Conservation (phyloP, 2,113 vertebrate species). For the Anarrhichthys ocellatus region DNA sequence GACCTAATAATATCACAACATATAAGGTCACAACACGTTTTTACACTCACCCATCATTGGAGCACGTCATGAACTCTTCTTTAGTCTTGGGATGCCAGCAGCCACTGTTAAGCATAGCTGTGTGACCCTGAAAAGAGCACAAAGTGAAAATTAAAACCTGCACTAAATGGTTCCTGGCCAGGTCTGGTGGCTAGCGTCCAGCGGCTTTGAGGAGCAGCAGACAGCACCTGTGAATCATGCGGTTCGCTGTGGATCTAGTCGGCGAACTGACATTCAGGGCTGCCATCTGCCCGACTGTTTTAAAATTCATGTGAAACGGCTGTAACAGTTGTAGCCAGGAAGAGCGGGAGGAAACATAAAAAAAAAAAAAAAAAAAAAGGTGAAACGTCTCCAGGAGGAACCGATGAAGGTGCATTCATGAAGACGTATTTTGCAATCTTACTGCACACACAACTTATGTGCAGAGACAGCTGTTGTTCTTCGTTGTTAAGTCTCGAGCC, state of each 20-base stretch:
- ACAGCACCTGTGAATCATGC: background rate
- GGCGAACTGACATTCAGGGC: background rate
- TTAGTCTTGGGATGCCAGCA: conserved; percentile 99
- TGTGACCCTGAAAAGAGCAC: conserved; percentile 90
- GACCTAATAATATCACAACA: background rate
- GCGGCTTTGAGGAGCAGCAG: background rate
- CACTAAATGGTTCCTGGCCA: background rate
- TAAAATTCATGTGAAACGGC: conserved; percentile 27
- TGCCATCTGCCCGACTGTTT: conserved; percentile 21
- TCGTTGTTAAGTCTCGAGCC: conserved; percentile 5
- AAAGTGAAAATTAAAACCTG: conserved; percentile 24
- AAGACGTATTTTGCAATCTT: background rate
- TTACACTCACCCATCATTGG: conserved; percentile 95
- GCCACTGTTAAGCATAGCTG: conserved; percentile 96
- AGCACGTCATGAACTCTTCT: conserved; percentile 98
- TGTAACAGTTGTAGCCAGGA: background rate
- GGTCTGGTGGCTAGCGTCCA: conserved; percentile 1
- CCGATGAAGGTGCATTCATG: background rate
- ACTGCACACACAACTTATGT: conserved; percentile 1
- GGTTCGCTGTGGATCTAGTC: conserved; percentile 7
- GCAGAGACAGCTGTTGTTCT: conserved; percentile 35
- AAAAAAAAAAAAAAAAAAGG: background rate
- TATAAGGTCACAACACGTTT: background rate
- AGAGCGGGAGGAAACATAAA: conserved; percentile 6
- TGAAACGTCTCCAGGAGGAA: conserved; percentile 20